Evolutionary conservation across 53 echinoderm and acorn worm genomes (phyloP), one percentile per base, ranked within the genome.

Genomic region (Astropecten irregularis): DNA sequence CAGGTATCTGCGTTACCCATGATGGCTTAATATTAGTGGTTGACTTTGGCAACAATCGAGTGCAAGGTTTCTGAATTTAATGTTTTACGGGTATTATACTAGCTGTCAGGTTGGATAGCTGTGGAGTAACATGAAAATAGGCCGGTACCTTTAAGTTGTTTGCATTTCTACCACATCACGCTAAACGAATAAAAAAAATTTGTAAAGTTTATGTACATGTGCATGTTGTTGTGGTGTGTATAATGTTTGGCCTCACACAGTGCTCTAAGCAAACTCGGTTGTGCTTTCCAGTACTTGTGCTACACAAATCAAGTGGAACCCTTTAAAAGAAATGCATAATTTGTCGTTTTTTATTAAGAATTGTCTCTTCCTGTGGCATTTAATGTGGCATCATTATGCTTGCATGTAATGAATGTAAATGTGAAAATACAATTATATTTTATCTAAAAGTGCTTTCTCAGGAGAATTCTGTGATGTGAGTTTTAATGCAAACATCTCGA

Each of bases 21-120:
- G 99, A 99, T 67, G 99, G 99, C 47, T 73, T 88, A 34, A 99
- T 99, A n/a, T 70, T 99, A 13, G 99, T 99, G 33, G 99, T 99
- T 21, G 99, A 99, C 74, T 99, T 99, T 67, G 99, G 99, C 52
- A 99, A 99, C 90, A 99, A 99, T 62, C 84, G 99, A 46, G 92
- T 99, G 76, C 99, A 99, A 88, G 92, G 92, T 82, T 99, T 99
- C 83, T 99, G 88, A 92, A 86, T 76, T 42, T 61, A 40, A 60
- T 79, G 61, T 60, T 76, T 56, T 85, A 85, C 86, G 86, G 86
- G 86, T 85, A 85, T 72, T 85, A 68, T 46, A 56, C 57, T 74
- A 66, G 52, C 72, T 49, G 71, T 55, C 71, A 62, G 25, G 76
- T 34, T 50, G 73, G 72, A 66, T 47, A 62, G 61, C 67, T 51